A percentile compares a stretch with the other conserved stretches of the same genome.
These are phyloP conservation scores for Rhabdornis inornatus DNA, from an alignment of 2,113 vertebrate genomes.

Conservation along the genomic window DNA sequence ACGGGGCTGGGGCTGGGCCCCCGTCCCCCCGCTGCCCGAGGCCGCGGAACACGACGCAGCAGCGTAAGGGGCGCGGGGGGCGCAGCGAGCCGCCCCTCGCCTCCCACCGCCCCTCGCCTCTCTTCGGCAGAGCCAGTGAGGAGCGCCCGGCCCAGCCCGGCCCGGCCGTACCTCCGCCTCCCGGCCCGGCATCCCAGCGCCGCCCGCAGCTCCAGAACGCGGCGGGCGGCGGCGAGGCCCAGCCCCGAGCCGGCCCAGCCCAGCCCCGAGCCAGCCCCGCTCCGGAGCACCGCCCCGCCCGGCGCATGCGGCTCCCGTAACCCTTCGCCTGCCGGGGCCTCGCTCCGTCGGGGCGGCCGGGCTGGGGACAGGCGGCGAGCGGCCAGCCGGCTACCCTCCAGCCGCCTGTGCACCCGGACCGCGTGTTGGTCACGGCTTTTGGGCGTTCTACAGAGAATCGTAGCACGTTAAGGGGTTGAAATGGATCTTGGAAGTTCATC, in stretches of 20 bases:
- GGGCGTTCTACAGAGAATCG: fast-evolving
- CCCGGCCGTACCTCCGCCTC: background rate
- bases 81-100: background rate
- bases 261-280: background rate
- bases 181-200: background rate
- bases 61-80: background rate
- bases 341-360: fast-evolving
- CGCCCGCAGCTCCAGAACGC: background rate
- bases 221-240: background rate
- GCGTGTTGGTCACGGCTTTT: background rate
- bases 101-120: background rate
- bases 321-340: fast-evolving
- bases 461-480: background rate
- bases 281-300: background rate
- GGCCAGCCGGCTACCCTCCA: fast-evolving
- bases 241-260: background rate
- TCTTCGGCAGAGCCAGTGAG: background rate
- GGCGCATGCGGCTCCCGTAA: background rate
- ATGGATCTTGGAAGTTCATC: background rate
- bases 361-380: too few species aligned
- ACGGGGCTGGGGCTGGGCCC: too few species aligned
- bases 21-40: background rate
- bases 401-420: too few species aligned
- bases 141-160: background rate
- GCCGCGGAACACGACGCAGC: background rate